These are phyloP conservation scores for Penelope pileata DNA, from an alignment of 2,113 vertebrate species.

Conservation along the genomic window DNA sequence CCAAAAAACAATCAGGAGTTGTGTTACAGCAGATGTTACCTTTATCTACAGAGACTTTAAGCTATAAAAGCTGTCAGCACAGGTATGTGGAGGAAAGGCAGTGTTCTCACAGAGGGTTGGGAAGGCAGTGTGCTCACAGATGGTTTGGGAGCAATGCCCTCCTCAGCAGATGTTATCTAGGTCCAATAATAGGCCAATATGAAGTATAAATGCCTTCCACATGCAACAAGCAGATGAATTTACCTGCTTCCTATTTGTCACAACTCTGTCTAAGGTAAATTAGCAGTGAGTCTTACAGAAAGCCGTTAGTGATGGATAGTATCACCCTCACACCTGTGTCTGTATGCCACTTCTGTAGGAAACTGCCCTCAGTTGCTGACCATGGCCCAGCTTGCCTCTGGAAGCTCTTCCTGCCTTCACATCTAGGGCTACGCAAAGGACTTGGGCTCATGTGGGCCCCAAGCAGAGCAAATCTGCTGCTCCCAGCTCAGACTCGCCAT, in stretches of 20 bases:
- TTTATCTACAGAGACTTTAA: neutral
- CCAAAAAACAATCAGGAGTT: neutral
- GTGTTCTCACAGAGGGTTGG: neutral
- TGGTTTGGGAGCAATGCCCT: neutral
- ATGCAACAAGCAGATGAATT: neutral
- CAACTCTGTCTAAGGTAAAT: neutral
- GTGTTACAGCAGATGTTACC: neutral
- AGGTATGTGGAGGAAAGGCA: neutral
- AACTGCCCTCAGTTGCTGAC: neutral
- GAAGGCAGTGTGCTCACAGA: too few species aligned
- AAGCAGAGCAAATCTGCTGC: neutral
- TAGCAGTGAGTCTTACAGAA: neutral
- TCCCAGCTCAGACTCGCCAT: accelerated
- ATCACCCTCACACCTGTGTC: neutral
- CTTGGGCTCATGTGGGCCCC: neutral
- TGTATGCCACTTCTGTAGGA: neutral
- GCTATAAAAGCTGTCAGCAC: neutral
- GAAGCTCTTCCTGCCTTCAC: too few species aligned
- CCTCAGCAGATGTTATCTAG: neutral
- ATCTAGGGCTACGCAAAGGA: too few species aligned
- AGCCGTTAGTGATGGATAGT: neutral
- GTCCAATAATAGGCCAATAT: neutral
- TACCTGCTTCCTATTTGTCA: neutral
- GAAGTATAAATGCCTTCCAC: neutral
- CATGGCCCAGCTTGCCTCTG: neutral